phyloP scores from a whole-genome alignment of 1,140 invertebrate species.

The Oppia nitens region DNA sequence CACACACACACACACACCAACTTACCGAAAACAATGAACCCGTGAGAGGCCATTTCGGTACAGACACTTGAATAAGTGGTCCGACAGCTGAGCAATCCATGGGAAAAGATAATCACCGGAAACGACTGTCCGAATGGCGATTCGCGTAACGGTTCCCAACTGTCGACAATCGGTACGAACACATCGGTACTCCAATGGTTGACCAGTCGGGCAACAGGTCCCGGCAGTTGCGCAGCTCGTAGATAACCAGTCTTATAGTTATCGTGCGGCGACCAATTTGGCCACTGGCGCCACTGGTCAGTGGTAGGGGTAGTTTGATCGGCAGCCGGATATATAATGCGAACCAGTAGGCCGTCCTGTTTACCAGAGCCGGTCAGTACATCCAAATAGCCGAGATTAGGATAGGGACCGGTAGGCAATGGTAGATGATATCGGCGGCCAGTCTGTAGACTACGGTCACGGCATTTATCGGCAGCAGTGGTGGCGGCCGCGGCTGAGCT shows the following conservation, averaged over 20 bases:
- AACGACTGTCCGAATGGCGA: slow-evolving; percentile 28
- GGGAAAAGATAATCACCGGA: slow-evolving; percentile 45
- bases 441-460: slow-evolving; percentile 6
- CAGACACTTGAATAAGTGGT: slow-evolving; percentile 41
- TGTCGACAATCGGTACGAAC: slow-evolving; percentile 38
- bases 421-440: slow-evolving; percentile 15
- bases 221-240: slow-evolving; percentile 31
- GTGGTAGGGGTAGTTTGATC: slow-evolving; percentile 19
- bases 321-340: slow-evolving; percentile 20
- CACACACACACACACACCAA: too few relatives aligned
- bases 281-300: slow-evolving; percentile 32
- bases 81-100: slow-evolving; percentile 43
- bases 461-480: background rate
- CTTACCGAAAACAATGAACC: slow-evolving; percentile 43
- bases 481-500: too few relatives aligned
- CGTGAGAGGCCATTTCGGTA: slow-evolving; percentile 42
- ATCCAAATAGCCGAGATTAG: slow-evolving; percentile 19
- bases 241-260: slow-evolving; percentile 38
- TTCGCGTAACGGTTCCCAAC: slow-evolving; percentile 27
- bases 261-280: slow-evolving; percentile 38
- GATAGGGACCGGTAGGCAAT: slow-evolving; percentile 17
- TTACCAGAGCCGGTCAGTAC: slow-evolving; percentile 20
- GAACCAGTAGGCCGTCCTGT: slow-evolving; percentile 16
- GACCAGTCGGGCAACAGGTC: slow-evolving; percentile 32
- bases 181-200: slow-evolving; percentile 35